These are phyloP conservation scores for Chromis chromis DNA, from an alignment of 2,797 vertebrate species.

Conservation along the genomic window DNA sequence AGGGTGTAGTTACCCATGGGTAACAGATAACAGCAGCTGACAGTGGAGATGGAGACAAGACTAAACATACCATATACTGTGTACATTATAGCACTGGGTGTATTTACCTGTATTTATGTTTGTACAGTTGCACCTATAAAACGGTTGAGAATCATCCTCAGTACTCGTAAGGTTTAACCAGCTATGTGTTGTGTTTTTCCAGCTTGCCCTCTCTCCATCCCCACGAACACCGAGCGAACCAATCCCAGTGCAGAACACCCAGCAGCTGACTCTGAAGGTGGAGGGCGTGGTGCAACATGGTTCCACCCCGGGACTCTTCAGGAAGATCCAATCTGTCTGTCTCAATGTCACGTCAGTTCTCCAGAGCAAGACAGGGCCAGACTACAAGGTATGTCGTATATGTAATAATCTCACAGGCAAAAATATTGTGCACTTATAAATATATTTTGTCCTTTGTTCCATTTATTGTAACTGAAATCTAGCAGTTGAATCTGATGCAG, in stretches of 20 bases:
- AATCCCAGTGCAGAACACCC: constrained; percentile 94
- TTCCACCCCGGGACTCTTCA: constrained; percentile 94
- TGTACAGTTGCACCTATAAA: not conserved
- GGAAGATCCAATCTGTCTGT: constrained; percentile 96
- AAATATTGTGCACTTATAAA: no score
- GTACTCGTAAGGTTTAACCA: not conserved
- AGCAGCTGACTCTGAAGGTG: constrained; percentile 95
- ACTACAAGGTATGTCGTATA: constrained; percentile 88
- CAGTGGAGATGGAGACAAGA: not conserved
- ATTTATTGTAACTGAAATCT: no score
- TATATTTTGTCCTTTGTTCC: no score
- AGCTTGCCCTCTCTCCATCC: constrained; percentile 96
- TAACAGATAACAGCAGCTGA: no score
- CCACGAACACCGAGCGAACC: constrained; percentile 94
- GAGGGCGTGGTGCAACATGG: constrained; percentile 98
- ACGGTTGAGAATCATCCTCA: not conserved
- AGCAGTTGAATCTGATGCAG: no score
- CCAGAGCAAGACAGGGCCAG: constrained; percentile 92
- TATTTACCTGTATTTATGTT: not conserved
- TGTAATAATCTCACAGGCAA: no score
- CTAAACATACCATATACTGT: no score
- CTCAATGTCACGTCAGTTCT: constrained; percentile 93
- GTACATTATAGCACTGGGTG: not conserved
- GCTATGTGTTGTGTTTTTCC: constrained; percentile 23
- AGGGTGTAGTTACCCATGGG: no score